Percentiles rank a stretch among this genome's conserved stretches.
Evolutionary conservation across 2,113 vertebrate genomes (phyloP).

Genomic region (Anhinga rufa): DNA sequence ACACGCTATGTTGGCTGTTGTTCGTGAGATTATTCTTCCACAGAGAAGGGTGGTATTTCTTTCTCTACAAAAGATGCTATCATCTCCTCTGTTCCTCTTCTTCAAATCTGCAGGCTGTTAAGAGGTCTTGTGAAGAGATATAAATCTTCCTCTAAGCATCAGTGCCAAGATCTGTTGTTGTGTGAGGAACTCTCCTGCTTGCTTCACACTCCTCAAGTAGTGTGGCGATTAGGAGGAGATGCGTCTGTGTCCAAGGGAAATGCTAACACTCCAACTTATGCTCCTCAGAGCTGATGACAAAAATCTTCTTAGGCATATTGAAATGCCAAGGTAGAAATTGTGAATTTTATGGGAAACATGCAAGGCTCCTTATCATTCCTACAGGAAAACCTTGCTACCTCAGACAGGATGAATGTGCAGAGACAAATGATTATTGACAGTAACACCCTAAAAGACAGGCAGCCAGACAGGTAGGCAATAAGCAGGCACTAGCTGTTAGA

Average conservation of each 20-base stretch:
- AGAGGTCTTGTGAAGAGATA: background rate
- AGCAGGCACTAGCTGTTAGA: background rate
- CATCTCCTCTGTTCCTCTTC: background rate
- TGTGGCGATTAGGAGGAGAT: background rate
- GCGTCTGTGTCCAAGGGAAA: background rate
- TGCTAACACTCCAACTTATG: background rate
- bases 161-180: background rate
- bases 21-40: background rate
- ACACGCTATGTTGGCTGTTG: background rate
- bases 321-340: background rate
- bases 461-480: background rate
- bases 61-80: background rate
- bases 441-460: background rate
- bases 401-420: background rate
- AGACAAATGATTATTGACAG: background rate
- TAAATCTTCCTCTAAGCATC: background rate
- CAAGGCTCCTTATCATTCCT: background rate
- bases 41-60: background rate
- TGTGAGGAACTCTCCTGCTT: background rate
- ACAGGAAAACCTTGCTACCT: background rate
- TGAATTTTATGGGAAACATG: background rate
- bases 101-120: background rate
- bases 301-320: background rate
- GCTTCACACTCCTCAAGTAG: background rate
- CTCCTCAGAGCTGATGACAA: background rate